Percentiles rank a stretch among this genome's conserved stretches.
These are phyloP conservation scores for Scaptodrosophila lebanonensis DNA, from an alignment of 1,140 invertebrate genomes.

Conservation along the genomic window DNA sequence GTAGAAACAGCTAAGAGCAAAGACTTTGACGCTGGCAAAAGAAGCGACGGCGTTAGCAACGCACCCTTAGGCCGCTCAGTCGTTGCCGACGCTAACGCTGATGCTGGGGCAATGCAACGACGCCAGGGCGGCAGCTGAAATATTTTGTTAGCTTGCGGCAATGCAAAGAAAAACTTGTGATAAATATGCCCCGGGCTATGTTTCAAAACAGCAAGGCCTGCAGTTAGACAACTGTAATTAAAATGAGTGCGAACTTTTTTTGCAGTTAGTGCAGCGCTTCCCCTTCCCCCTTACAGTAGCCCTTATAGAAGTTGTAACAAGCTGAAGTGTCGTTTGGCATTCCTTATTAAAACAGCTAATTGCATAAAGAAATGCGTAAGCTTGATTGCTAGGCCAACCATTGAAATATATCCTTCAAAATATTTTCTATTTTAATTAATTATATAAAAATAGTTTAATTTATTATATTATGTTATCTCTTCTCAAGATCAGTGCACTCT, in stretches of 20 bases:
- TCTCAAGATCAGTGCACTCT: too few relatives aligned
- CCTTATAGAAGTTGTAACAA: too few relatives aligned
- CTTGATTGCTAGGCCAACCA: too few relatives aligned
- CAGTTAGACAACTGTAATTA: conserved; percentile 76
- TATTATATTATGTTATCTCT: too few relatives aligned
- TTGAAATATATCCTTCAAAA: too few relatives aligned
- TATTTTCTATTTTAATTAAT: too few relatives aligned
- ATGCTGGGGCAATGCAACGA: conserved; percentile 19
- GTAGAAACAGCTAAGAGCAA: conserved; percentile 22
- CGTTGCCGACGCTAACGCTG: conserved; percentile 35
- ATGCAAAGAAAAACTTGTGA: conserved; percentile 77
- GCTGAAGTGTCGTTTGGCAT: too few relatives aligned
- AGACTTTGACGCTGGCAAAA: conserved; percentile 2
- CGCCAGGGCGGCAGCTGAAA: conserved; percentile 62
- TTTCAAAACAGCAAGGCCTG: conserved; percentile 67
- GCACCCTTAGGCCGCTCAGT: conserved; percentile 30
- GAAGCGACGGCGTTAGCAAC: conserved; percentile 18
- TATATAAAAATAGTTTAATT: too few relatives aligned
- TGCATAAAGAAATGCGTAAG: too few relatives aligned
- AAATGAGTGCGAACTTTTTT: conserved; percentile 66
- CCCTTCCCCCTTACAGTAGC: too few relatives aligned
- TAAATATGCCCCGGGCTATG: conserved; percentile 67
- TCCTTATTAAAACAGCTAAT: too few relatives aligned
- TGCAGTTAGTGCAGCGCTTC: not conserved
- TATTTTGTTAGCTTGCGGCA: conserved; percentile 64